Percentiles rank a stretch among this genome's conserved stretches.
Conservation (phyloP, 2,888 invertebrate genomes). For the Dolomedes plantarius region DNA sequence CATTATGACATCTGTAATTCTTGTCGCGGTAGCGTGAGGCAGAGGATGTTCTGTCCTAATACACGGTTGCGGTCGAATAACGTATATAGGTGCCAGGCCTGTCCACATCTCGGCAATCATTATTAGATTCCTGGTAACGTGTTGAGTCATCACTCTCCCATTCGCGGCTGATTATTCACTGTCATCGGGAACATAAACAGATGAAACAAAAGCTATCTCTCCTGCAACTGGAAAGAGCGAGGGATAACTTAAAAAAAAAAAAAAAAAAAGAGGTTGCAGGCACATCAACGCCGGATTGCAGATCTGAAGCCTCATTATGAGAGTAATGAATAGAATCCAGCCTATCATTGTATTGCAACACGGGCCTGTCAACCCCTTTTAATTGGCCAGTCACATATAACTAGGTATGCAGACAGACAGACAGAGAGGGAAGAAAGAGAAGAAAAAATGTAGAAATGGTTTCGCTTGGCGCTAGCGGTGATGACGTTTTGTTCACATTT, state of each 20-base stretch:
- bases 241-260: too few relatives aligned
- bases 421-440: constrained; percentile 22
- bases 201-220: neutral
- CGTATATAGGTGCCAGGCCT: too few relatives aligned
- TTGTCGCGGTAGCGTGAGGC: too few relatives aligned
- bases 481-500: neutral
- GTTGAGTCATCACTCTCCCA: neutral
- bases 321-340: constrained; percentile 44
- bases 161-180: neutral
- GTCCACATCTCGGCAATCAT: too few relatives aligned
- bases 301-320: constrained; percentile 28
- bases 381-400: constrained; percentile 63
- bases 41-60: too few relatives aligned
- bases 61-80: too few relatives aligned
- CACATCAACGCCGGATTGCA: constrained; percentile 32
- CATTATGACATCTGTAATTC: too few relatives aligned
- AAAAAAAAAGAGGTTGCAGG: constrained; percentile 33
- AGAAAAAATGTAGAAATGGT: constrained; percentile 19
- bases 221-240: neutral
- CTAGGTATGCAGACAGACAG: constrained; percentile 24
- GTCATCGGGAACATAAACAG: neutral
- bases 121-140: neutral
- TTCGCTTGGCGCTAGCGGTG: neutral
- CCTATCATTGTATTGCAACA: constrained; percentile 61
- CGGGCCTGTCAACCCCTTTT: constrained; percentile 52